A percentile compares a stretch with the other conserved stretches of the same genome.
Evolutionary conservation across 2,113 vertebrate species (phyloP).

Genomic region (Dendrocopos noguchii): DNA sequence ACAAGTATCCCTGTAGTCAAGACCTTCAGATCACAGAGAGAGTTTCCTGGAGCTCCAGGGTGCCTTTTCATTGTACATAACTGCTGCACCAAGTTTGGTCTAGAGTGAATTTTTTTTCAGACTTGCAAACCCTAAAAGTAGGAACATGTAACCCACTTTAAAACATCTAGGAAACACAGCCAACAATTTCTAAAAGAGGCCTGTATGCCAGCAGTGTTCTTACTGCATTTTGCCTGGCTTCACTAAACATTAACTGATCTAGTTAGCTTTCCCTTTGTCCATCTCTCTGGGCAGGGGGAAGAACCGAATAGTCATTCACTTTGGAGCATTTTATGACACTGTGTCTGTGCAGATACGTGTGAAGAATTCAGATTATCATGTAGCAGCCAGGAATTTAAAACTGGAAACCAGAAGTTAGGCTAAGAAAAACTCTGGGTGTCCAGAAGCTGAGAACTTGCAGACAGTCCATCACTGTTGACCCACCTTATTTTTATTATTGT

Average conservation of each 20-base stretch:
- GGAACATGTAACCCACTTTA: background rate
- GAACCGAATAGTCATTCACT: background rate
- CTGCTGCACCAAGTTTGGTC: background rate
- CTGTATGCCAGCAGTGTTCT: background rate
- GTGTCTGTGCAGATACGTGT: background rate
- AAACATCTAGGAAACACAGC: background rate
- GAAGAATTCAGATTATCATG: background rate
- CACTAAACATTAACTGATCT: background rate
- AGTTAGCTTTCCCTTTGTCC: background rate
- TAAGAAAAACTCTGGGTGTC: background rate
- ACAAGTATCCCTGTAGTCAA: background rate
- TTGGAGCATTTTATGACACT: background rate
- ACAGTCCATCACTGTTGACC: background rate
- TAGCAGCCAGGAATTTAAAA: background rate
- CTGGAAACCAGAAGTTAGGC: background rate
- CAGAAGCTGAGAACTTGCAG: background rate
- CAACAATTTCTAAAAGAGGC: background rate
- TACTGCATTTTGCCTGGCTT: background rate
- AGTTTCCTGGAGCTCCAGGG: constrained; percentile 4
- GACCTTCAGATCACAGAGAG: background rate
- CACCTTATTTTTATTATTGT: background rate
- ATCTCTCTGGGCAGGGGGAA: background rate
- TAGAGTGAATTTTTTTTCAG: background rate
- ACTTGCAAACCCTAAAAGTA: background rate
- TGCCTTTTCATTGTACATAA: background rate